Percentiles rank a stretch among this genome's conserved stretches.
These are phyloP conservation scores for Myiotriccus ornatus DNA, from an alignment of 2,797 vertebrate genomes.

Conservation along the genomic window DNA sequence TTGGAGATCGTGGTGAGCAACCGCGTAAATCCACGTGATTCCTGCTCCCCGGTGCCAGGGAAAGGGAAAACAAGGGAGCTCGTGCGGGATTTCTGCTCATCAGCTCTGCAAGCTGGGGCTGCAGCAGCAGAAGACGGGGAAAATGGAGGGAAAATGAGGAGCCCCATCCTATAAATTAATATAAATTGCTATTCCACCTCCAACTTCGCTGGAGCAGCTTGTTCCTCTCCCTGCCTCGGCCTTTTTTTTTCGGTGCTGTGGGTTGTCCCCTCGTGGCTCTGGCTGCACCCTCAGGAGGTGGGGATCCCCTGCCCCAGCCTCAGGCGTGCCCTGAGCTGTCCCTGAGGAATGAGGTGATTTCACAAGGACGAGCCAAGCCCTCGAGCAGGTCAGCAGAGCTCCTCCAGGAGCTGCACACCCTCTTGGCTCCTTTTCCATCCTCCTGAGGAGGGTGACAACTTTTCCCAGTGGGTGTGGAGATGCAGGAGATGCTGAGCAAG, in stretches of 20 bases:
- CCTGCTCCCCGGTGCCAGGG: background rate
- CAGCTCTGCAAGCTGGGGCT: background rate
- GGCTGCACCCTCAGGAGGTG: background rate
- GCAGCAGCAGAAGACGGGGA: background rate
- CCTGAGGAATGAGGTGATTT: background rate
- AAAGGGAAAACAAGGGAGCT: background rate
- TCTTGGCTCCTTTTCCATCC: background rate
- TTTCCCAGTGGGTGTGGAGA: background rate
- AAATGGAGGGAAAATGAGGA: rapidly evolving
- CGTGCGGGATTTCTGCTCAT: background rate
- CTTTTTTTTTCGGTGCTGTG: background rate
- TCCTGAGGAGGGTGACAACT: background rate
- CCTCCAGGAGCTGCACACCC: rapidly evolving
- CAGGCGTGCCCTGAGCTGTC: background rate
- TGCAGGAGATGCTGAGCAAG: background rate
- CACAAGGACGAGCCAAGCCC: background rate
- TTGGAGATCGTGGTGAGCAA: background rate
- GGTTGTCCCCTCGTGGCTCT: background rate
- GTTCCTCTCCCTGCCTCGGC: background rate
- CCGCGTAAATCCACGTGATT: background rate
- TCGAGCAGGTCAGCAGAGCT: background rate
- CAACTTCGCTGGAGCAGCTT: background rate
- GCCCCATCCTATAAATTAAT: background rate
- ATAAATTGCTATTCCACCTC: background rate
- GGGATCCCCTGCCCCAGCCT: background rate